Evolutionary conservation across 1,140 invertebrate species (phyloP).

Genomic region (Belonocnema kinseyi): DNA sequence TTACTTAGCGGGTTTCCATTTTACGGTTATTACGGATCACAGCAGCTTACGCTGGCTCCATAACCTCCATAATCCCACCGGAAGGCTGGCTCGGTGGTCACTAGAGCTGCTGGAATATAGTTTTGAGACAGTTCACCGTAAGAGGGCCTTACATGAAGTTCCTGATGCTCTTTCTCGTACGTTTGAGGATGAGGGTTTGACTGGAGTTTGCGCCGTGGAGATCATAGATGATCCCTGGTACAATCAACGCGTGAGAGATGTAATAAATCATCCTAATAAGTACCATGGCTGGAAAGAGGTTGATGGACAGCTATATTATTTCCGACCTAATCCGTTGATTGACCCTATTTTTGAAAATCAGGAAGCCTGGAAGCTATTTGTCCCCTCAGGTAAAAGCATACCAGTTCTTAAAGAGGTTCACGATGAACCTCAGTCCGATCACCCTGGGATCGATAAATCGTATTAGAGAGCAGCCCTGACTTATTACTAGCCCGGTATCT

Average conservation of each 20-base stretch:
- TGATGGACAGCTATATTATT: not conserved
- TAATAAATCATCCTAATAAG: not conserved
- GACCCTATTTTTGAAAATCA: not conserved
- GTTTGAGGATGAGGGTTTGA: not conserved
- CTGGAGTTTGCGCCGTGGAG: not conserved
- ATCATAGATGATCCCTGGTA: not conserved
- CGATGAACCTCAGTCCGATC: conserved; percentile 30
- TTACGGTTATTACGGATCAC: no score
- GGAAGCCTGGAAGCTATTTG: not conserved
- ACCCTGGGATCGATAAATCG: conserved; percentile 56
- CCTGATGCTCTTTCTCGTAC: no score
- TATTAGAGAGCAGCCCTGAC: conserved; percentile 32
- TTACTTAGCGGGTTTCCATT: no score
- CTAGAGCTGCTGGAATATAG: not conserved
- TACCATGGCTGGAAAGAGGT: not conserved
- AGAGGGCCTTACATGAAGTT: no score
- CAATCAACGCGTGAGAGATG: not conserved
- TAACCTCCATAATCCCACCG: no score
- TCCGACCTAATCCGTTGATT: not conserved
- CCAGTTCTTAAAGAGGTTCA: not conserved
- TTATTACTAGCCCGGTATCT: conserved; percentile 59
- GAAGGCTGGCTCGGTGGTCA: no score
- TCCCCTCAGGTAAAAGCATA: not conserved
- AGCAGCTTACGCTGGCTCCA: no score
- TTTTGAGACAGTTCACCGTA: not conserved